Base-by-base conservation (phyloP, 2,888 invertebrate genomes). In the Sinopyrophorus schimmeli region DNA sequence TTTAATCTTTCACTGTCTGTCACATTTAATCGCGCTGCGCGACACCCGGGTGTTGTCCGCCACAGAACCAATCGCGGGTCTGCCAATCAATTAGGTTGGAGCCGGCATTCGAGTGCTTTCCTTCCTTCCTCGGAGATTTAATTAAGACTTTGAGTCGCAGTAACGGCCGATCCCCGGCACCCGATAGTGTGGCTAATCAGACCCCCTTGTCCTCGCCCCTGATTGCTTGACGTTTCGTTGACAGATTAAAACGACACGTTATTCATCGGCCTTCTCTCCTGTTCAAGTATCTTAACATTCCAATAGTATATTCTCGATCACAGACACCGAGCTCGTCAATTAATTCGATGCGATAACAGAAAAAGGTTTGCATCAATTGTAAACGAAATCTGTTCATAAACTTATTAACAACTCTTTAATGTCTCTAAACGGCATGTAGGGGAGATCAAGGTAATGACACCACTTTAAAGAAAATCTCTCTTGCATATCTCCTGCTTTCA, bases 21-120 rank as follows among this genome's bases (percentile, higher is more conserved):
- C 42, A 47, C 32, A 43, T 41, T 37, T 39, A 47, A 54, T 47
- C 43, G 52, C 31, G 34, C 26, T 34, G 41, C 37, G 39, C 54
- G 59, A 59, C 60, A 62, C 58, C 51, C 49, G 56, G 46, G 55
- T 59, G 58, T 57, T 58, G 58, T 55, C 55, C 57, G 58, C 56
- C 55, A 37, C 53, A 52, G 57, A 62, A 63, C 59, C 65, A 64
- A 66, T 66, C 64, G 62, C 53, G 59, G 59, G 60, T 60, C 60
- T 62, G 57, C 65, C 67, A 68, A 68, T 69, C 67, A 69, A 69
- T 69, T 69, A 67, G 64, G 64, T 64, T 62, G 59, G 59, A 60
- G 63, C 52, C 43, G 57, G 52, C 54, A 56, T 48, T 59, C 51
- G 62, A 64, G 64, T 62, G 63, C 62, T 60, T 63, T 62, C 62